Base-by-base conservation (phyloP, 92 coral and sea anemone species). In the Blastomussa wellsi region DNA sequence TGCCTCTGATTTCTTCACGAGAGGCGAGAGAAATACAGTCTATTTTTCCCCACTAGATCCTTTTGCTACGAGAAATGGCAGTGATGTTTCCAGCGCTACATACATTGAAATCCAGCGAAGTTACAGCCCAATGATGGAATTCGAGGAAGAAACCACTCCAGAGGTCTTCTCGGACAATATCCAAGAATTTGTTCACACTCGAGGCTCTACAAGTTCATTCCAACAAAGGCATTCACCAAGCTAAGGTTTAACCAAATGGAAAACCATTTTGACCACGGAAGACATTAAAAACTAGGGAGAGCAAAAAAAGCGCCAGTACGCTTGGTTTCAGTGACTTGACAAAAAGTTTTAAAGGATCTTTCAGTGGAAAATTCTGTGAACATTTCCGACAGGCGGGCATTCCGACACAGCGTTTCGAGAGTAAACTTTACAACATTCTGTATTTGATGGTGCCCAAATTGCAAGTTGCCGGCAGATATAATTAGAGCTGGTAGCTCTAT, bases 101-200 rank as follows among this genome's bases (percentile, higher is more conserved):
- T 59, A 38, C 14, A 47, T 79, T 26, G 83, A 79, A 66, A 36
- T 59, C 16, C 72, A 66, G 59, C 83, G 83, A 41, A 65, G 83
- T 66, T 79, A 79, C 55, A 79, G 83, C 28, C 83, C 83, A 13
- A 39, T 29, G 37, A 79, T 79, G 39, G 72, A 79, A 35, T 79
- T 79, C 33, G 74, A 62, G 29, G 83, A 26, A 10, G 83, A 64
- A 66, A 39, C 13, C 65, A 9, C 42, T 62, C 57, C 74, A 2
- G 74, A 79, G 42, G 20, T 16, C 15, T 79, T 64, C 41, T 13
- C 55, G 59, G 39, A 29, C 68, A 39, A 79, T 66, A 62, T 79
- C n/a, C 59, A 41, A 57, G 71, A 64, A 79, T 79, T 79, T 64
- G n/a, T 42, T 62, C 74, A 12, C 74, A 28, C 41, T 79, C 74